phyloP scores from a whole-genome alignment of 2,888 invertebrate species.

The Thymelicus lineola region DNA sequence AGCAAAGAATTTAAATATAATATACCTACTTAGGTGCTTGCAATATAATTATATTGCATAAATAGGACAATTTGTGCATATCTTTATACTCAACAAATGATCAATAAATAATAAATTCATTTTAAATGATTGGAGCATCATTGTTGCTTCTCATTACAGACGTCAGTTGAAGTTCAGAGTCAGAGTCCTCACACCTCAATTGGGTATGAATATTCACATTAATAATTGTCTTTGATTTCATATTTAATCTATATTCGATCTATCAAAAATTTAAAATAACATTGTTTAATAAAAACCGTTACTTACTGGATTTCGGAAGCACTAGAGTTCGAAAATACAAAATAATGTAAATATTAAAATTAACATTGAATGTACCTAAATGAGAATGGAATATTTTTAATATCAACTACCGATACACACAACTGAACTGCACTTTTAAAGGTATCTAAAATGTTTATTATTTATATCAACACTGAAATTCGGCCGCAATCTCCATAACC shows the following conservation, averaged over 20 bases:
- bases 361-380: not conserved
- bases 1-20: not conserved
- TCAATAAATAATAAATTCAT: not conserved
- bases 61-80: not conserved
- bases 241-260: not conserved
- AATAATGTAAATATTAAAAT: not conserved
- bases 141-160: constrained; percentile 1
- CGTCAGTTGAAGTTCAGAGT: constrained; percentile 27
- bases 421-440: too few species aligned
- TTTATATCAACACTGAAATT: not conserved
- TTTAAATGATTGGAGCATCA: not conserved
- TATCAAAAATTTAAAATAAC: not conserved
- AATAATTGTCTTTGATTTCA: not conserved
- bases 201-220: not conserved
- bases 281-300: too few species aligned
- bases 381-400: too few species aligned
- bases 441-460: not conserved
- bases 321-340: not conserved
- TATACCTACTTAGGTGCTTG: not conserved
- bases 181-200: constrained; percentile 17
- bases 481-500: too few species aligned
- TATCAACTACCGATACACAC: too few species aligned
- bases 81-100: not conserved
- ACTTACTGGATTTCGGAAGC: too few species aligned
- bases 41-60: not conserved